Percentiles rank a stretch among this genome's conserved stretches.
phyloP scores from a whole-genome alignment of 2,888 invertebrate species.

The Pinctada fucata region DNA sequence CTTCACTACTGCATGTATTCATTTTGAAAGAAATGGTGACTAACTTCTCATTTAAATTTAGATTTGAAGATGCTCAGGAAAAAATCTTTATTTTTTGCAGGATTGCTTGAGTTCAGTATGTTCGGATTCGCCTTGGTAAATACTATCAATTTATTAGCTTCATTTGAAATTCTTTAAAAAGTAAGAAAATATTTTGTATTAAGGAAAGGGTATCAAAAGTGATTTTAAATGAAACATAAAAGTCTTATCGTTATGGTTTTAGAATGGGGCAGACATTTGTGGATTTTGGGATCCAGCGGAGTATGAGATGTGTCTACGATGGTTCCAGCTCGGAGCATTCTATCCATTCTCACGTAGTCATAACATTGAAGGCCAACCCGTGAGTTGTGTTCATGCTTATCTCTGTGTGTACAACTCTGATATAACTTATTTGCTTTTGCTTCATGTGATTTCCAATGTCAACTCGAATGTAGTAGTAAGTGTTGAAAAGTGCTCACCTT shows the following conservation, averaged over 20 bases:
- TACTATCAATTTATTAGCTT: background rate
- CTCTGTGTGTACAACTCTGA: too few relatives aligned
- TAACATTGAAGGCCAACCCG: constrained; percentile 36
- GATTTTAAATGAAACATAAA: too few relatives aligned
- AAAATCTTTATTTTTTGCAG: constrained; percentile 46
- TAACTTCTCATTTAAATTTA: too few relatives aligned
- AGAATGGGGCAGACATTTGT: constrained; percentile 77
- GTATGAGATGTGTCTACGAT: constrained; percentile 81
- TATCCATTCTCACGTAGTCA: constrained; percentile 79
- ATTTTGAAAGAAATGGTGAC: too few relatives aligned
- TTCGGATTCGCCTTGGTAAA: constrained; percentile 74
- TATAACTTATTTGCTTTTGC: too few relatives aligned
- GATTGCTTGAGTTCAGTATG: constrained; percentile 78
- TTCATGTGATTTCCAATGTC: too few relatives aligned
- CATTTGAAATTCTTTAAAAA: background rate
- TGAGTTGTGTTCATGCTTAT: background rate
- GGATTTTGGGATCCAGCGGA: constrained; percentile 77
- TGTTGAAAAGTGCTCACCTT: too few relatives aligned
- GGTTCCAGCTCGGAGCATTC: constrained; percentile 84
- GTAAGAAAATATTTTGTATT: too few relatives aligned
- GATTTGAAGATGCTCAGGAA: too few relatives aligned
- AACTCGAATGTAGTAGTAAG: too few relatives aligned
- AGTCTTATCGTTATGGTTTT: background rate
- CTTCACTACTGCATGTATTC: too few relatives aligned
- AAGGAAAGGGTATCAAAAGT: too few relatives aligned